Base-by-base conservation (phyloP, 2,888 invertebrate genomes). In the Morpho helenor region DNA sequence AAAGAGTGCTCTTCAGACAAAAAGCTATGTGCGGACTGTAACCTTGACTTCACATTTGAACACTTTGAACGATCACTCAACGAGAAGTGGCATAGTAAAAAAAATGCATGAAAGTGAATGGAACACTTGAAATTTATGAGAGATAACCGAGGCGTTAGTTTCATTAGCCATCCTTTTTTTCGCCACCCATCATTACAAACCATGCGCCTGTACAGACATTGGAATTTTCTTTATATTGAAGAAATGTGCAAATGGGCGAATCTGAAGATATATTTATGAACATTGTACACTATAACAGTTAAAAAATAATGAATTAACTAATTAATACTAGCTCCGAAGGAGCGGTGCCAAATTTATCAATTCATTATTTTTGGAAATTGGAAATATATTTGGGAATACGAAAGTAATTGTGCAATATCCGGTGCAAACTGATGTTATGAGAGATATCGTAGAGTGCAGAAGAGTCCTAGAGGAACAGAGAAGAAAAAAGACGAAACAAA, bases 121-220 rank as follows among this genome's bases (percentile, higher is more conserved):
- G 77, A 77, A 81, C 73, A 76, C 71, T 75, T 73, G 73, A 60
- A 78, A 75, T 58, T 72, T 76, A 74, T 75, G 74, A 74, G 74
- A 74, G 71, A 68, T 82, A 82, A 79, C 80, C 79, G 80, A 87
- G 84, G 86, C 84, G 85, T 87, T 87, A 88, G 82, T 77, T 70
- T 80, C 76, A 66, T 79, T 83, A 87, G 86, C 84, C 85, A 82
- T 78, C 77, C 73, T 73, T 76, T 80, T 16, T 74, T 70, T 77
- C 70, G 70, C 71, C 77, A 81, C 71, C 78, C 79, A 75, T 74
- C 73, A 72, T 70, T 74, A 74, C 74, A 74, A 85, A 79, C 77
- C 89, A 89, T 89, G 89, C 88, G 80, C 78, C 81, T 82, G 78
- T 87, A 89, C 89, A 89, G 80, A 82, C 79, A 84, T 83, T 81